Evolutionary conservation across 92 coral and sea anemone species (phyloP).

Genomic region (Muricea muricata): DNA sequence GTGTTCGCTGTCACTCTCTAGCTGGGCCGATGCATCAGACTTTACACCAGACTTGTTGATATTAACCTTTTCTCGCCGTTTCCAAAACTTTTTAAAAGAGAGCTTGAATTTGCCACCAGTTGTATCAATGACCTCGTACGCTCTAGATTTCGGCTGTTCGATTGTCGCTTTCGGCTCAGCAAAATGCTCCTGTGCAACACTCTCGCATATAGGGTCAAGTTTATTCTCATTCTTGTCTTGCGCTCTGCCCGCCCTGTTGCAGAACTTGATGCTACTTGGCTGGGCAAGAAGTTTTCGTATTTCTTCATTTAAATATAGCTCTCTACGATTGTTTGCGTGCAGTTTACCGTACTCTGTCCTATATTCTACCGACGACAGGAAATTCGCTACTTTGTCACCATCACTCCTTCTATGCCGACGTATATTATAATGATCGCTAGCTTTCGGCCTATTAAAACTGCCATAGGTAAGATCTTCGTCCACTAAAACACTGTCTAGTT

Average conservation of each 20-base stretch:
- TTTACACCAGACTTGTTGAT: constrained; percentile 20
- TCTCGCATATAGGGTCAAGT: constrained; percentile 8
- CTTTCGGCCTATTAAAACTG: constrained; percentile 2
- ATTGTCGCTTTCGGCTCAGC: not conserved
- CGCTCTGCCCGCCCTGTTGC: not conserved
- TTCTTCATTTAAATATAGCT: constrained; percentile 24
- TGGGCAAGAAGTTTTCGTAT: constrained; percentile 36
- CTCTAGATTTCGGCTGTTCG: constrained; percentile 20
- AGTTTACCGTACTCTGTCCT: constrained; percentile 37
- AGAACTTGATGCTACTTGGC: constrained; percentile 32
- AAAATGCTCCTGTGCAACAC: constrained; percentile 9
- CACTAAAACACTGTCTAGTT: constrained; percentile 74
- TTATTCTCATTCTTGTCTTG: constrained; percentile 13
- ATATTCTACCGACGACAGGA: constrained; percentile 29
- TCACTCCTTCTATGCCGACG: not conserved
- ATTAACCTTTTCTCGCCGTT: constrained; percentile 22
- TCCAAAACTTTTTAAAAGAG: constrained; percentile 28
- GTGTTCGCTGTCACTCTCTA: constrained; percentile 16
- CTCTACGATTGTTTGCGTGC: constrained; percentile 4
- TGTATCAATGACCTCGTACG: constrained; percentile 21
- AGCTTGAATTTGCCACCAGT: constrained; percentile 36
- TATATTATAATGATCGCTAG: not conserved
- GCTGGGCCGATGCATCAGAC: constrained; percentile 12
- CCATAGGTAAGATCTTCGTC: constrained; percentile 72
- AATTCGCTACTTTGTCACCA: not conserved